Conservation (phyloP, 1,140 invertebrate species). For the Zaprionus davidi region DNA sequence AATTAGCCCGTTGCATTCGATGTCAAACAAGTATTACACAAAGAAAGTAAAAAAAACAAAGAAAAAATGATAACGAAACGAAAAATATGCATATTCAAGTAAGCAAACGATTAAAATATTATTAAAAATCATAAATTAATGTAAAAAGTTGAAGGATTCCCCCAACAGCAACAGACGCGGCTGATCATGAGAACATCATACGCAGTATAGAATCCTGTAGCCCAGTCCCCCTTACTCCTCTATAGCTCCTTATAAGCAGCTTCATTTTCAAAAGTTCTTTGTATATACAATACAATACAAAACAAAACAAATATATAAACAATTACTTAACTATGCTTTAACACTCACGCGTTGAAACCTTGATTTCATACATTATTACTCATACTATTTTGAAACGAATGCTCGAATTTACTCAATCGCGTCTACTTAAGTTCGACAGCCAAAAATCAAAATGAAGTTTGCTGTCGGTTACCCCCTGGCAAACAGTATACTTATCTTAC, state of each 20-base stretch:
- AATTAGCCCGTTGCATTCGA: slow-evolving; percentile 56
- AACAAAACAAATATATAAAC: slow-evolving; percentile 31
- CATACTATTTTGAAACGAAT: slow-evolving; percentile 48
- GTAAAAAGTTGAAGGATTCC: slow-evolving; percentile 65
- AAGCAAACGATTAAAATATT: slow-evolving; percentile 50
- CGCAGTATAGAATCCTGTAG: slow-evolving; percentile 32
- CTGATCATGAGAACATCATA: neutral
- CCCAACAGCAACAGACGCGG: slow-evolving; percentile 6
- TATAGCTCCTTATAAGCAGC: slow-evolving; percentile 39
- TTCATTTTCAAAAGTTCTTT: slow-evolving; percentile 64
- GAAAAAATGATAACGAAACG: slow-evolving; percentile 22
- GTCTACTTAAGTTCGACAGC: slow-evolving; percentile 56
- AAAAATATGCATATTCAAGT: slow-evolving; percentile 58
- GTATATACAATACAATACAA: slow-evolving; percentile 51
- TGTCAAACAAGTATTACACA: slow-evolving; percentile 68
- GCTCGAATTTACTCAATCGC: slow-evolving; percentile 63
- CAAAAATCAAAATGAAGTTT: slow-evolving; percentile 65
- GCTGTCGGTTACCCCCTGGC: slow-evolving; percentile 30
- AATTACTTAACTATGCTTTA: slow-evolving; percentile 55
- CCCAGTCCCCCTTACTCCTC: slow-evolving; percentile 19
- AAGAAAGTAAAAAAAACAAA: slow-evolving; percentile 24
- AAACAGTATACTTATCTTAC: slow-evolving; percentile 16
- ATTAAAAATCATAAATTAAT: slow-evolving; percentile 63
- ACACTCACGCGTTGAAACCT: slow-evolving; percentile 39
- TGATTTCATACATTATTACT: slow-evolving; percentile 29